Percentiles rank a stretch among this genome's conserved stretches.
Evolutionary conservation across 92 coral and sea anemone genomes (phyloP).

Genomic region (Phymanthus crucifer): DNA sequence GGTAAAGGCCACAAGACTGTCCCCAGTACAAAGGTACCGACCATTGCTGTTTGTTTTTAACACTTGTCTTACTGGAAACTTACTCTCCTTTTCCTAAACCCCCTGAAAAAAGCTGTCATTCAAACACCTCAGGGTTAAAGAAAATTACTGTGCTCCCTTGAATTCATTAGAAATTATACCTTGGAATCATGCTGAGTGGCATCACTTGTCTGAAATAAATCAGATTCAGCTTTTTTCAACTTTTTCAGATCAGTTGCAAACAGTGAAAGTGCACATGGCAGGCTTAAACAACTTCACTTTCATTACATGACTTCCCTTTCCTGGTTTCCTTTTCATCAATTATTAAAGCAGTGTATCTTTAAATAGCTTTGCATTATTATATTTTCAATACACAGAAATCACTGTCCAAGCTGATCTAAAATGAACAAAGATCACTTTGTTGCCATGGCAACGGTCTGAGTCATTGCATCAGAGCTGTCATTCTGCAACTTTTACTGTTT

Average conservation of each 20-base stretch:
- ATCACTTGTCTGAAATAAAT: not conserved
- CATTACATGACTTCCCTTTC: not conserved
- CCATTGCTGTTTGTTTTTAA: not conserved
- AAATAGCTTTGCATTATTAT: not conserved
- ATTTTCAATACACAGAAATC: not conserved
- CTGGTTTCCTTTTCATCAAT: no score
- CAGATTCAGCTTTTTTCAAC: slow-evolving; percentile 1
- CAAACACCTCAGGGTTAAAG: not conserved
- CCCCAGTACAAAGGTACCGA: slow-evolving; percentile 83
- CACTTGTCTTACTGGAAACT: not conserved
- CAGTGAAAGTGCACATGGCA: not conserved
- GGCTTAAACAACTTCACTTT: not conserved
- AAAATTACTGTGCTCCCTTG: not conserved
- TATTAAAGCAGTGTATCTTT: not conserved
- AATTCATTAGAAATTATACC: not conserved
- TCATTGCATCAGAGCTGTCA: not conserved
- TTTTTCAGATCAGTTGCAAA: not conserved
- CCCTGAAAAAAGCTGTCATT: slow-evolving; percentile 2
- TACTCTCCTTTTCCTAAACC: not conserved
- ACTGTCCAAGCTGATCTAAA: not conserved
- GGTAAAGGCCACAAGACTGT: slow-evolving; percentile 87
- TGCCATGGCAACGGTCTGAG: not conserved
- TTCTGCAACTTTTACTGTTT: slow-evolving; percentile 17
- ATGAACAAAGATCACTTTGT: not conserved
- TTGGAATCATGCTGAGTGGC: no score